Base-by-base conservation (phyloP, 2,113 vertebrate species). In the Microcebus griseorufus region DNA sequence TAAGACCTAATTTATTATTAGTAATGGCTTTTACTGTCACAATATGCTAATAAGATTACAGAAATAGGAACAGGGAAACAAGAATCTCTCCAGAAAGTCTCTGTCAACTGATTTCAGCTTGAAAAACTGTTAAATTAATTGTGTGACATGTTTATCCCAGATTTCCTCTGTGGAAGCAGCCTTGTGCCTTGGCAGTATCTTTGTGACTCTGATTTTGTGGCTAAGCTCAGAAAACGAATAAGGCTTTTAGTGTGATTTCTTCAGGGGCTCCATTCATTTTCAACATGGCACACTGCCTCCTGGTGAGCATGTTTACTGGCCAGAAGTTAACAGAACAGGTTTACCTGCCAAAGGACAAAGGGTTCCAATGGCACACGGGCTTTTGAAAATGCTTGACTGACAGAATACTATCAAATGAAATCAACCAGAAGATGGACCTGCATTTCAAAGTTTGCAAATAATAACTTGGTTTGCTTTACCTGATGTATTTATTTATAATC, bases 1-100 rank as follows among this genome's bases (percentile, higher is more conserved):
- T 97, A 79, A 97, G 85, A 17, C 76, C 39, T 96, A 88, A 92
- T 98, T 98, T 97, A 96, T 98, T 97, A 95, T 93, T 98, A 97
- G 48, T 80, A 94, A 88, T 92, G 75, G 20, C 51, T 23, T 87
- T 93, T 95, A 83, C 73, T 93, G 92, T 97, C 96, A 97, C 67
- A 83, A n/a, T 94, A 87, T 53, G 39, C 67, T 97, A 82, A 93
- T 90, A 97, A 86, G 80, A 95, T 88, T 95, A 76, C 29, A 95
- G 84, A 96, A 97, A 76, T 69, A 88, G 34, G 34, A 95, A 60
- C 27, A 85, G 22, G 29, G 88, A 97, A 98, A 97, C 32, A 89
- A 79, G 76, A 69, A 70, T 96, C 92, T 95, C 89, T 88, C 62
- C 73, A 93, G 88, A 94, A 96, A 69, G 89, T 58, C 62, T 97